Evolutionary conservation across 2,797 vertebrate species (phyloP).

Genomic region (Buphagus erythrorhynchus): DNA sequence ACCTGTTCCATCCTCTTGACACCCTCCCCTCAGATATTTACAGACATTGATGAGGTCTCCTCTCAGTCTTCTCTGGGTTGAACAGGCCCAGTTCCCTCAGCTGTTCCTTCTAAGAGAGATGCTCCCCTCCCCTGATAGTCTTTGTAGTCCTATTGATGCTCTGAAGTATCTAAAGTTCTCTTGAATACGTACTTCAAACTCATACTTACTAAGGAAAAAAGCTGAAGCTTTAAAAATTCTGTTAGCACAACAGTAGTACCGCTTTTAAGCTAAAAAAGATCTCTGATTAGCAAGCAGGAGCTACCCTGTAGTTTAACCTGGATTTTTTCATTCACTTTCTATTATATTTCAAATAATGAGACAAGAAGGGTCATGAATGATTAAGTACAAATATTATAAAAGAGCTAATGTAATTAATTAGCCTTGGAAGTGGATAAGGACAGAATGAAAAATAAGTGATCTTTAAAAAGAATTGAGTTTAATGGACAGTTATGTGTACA

Average conservation of each 20-base stretch:
- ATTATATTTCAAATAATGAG: background rate
- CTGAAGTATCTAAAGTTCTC: background rate
- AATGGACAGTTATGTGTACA: background rate
- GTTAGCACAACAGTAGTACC: background rate
- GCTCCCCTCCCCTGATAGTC: background rate
- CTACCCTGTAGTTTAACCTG: background rate
- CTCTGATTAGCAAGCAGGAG: constrained; percentile 4
- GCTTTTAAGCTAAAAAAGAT: background rate
- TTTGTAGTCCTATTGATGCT: background rate
- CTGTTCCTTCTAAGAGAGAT: background rate
- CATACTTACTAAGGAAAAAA: background rate
- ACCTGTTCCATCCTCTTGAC: background rate
- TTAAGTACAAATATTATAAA: background rate
- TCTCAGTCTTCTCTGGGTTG: background rate
- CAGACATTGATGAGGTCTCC: background rate
- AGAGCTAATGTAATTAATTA: background rate
- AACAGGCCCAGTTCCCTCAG: background rate
- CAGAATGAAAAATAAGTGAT: background rate
- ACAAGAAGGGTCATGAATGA: background rate
- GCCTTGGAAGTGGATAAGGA: background rate
- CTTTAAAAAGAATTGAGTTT: background rate
- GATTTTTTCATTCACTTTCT: background rate
- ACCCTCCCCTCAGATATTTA: background rate
- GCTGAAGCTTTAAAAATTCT: background rate
- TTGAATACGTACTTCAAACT: background rate